A percentile compares a stretch with the other conserved stretches of the same genome.
phyloP scores from a whole-genome alignment of 2,888 invertebrate species.

The Zootermopsis nevadensis region DNA sequence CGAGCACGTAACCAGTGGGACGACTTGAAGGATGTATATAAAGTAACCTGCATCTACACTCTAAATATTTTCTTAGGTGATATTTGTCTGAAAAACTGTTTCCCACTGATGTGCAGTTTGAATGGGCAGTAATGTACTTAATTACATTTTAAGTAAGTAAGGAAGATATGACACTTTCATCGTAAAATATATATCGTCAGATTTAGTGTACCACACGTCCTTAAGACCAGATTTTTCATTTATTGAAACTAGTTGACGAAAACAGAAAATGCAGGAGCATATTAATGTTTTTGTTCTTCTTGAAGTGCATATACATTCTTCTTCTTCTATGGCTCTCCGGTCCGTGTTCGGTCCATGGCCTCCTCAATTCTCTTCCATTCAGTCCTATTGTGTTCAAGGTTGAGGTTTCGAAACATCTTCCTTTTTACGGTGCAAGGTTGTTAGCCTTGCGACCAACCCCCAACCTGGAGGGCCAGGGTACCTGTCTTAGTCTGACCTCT shows the following conservation, averaged over 20 bases:
- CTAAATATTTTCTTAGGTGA: neutral
- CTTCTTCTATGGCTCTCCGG: too few relatives aligned
- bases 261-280: neutral
- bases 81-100: neutral
- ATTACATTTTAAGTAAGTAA: neutral
- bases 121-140: neutral
- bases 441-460: too few relatives aligned
- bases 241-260: neutral
- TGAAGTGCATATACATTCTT: constrained; percentile 20
- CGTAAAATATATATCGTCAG: neutral
- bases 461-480: too few relatives aligned
- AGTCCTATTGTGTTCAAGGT: too few relatives aligned
- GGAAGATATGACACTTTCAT: neutral
- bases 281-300: constrained; percentile 1
- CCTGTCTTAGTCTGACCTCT: too few relatives aligned
- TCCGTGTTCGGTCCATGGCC: too few relatives aligned
- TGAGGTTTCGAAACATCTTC: too few relatives aligned
- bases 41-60: neutral
- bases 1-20: neutral
- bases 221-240: constrained; percentile 14
- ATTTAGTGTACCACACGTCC: neutral
- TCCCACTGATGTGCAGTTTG: neutral
- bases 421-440: too few relatives aligned
- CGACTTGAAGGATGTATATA: neutral
- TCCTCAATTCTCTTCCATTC: too few relatives aligned